These are phyloP conservation scores for Coendou prehensilis DNA, from an alignment of 2,797 vertebrate species.

Conservation along the genomic window DNA sequence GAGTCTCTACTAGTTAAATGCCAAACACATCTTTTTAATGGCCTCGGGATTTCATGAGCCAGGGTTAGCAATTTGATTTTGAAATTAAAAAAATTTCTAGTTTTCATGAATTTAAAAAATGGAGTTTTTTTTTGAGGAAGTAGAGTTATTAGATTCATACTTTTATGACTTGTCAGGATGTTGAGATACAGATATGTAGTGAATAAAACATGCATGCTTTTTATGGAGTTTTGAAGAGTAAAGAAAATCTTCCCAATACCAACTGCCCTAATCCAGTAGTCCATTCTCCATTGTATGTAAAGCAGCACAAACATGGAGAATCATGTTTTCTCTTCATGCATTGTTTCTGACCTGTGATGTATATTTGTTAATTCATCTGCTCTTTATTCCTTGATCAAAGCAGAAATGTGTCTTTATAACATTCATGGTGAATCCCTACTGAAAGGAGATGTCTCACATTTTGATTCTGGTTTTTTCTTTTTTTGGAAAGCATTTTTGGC, in stretches of 20 bases:
- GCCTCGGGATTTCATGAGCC: neutral
- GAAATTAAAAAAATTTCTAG: slow-evolving; percentile 43
- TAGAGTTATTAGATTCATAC: neutral
- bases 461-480: neutral
- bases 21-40: neutral
- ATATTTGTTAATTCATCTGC: slow-evolving; percentile 69
- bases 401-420: slow-evolving; percentile 9
- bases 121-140: slow-evolving; percentile 65
- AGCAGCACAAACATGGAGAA: neutral
- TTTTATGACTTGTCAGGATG: neutral
- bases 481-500: slow-evolving; percentile 44
- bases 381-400: slow-evolving; percentile 72
- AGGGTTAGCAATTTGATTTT: slow-evolving; percentile 54
- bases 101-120: slow-evolving; percentile 39
- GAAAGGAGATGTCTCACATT: slow-evolving; percentile 51
- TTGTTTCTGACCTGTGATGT: slow-evolving; percentile 44
- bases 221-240: neutral
- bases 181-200: neutral
- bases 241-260: neutral
- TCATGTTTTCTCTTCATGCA: neutral
- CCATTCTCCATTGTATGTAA: neutral
- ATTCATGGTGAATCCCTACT: slow-evolving; percentile 21
- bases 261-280: neutral
- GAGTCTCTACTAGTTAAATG: neutral
- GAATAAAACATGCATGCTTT: slow-evolving; percentile 21